Base-by-base conservation (phyloP, 1,140 invertebrate species). In the Cardiocondyla obscurior region DNA sequence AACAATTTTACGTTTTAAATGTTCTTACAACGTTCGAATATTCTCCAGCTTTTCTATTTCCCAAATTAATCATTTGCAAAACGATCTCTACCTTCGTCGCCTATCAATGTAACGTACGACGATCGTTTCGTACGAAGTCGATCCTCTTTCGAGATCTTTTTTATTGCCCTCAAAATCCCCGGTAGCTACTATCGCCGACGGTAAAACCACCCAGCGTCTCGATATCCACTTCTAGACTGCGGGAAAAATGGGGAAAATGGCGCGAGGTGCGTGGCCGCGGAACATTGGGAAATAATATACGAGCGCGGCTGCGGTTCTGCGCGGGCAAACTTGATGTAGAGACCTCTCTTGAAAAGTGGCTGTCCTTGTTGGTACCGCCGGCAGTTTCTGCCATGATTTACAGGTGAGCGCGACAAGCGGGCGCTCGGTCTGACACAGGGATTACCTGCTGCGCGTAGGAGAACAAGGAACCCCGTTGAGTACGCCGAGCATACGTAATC, bases 271-370 rank as follows among this genome's bases (percentile, higher is more conserved):
- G 74, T 77, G 73, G 73, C 16, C 22, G 74, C 42, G 62, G 62
- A 79, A 69, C 74, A 79, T 79, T 25, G 77, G 22, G 77, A 73
- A 67, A 46, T 81, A 73, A 81, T 81, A 85, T 76, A 82, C 84
- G 81, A 81, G 62, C 55, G 25, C 36, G 42, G 60, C 14, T n/a
- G 58, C 55, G 65, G 55, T 60, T 69, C 74, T 76, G 79, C 42
- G 83, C 64, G 70, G 55, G 74, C 67, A 67, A 70, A 82, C 81
- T 85, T 90, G 85, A 90, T 87, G 73, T 87, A 83, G 85, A 90
- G 85, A 88, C 67, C 86, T 86, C 86, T 87, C 51, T 79, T 81
- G 69, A 85, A 88, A 85, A 88, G 88, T 88, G 85, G 83, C 79
- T 88, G 87, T 90, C 87, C 81, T 84, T 87, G 79, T 73, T 82